phyloP scores from a whole-genome alignment of 2,797 vertebrate genomes.

The Microctenopoma stevenorrisi region DNA sequence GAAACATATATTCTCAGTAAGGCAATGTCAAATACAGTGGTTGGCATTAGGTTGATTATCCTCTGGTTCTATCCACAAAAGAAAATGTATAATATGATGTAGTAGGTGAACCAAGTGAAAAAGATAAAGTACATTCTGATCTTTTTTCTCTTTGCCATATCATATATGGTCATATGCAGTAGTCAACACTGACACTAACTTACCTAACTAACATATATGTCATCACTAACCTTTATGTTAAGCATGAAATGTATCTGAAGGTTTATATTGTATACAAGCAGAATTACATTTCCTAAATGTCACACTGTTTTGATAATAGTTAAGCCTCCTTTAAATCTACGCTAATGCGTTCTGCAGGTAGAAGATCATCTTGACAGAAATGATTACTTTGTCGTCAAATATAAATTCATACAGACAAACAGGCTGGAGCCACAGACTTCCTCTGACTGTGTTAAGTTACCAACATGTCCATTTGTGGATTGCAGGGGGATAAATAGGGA shows the following conservation, averaged over 20 bases:
- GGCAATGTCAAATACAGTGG: constrained; percentile 38
- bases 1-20: constrained; percentile 58
- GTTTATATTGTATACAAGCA: constrained; percentile 47
- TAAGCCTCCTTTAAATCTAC: constrained; percentile 3
- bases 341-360: neutral
- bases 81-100: constrained; percentile 44
- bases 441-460: constrained; percentile 40
- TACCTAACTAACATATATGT: neutral
- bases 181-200: constrained; percentile 8
- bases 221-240: constrained; percentile 39
- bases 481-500: constrained; percentile 37
- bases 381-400: constrained; percentile 56
- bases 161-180: constrained; percentile 37
- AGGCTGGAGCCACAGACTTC: constrained; percentile 31
- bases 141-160: constrained; percentile 51
- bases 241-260: constrained; percentile 58
- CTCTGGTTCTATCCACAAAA: constrained; percentile 41
- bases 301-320: constrained; percentile 30
- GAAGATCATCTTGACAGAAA: constrained; percentile 49
- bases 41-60: constrained; percentile 44
- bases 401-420: constrained; percentile 42
- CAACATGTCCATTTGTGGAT: constrained; percentile 31
- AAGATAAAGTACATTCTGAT: constrained; percentile 62
- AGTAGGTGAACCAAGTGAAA: constrained; percentile 45
- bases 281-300: constrained; percentile 70